Evolutionary conservation across 2,888 invertebrate genomes (phyloP).

Genomic region (Strigamia crassipes): DNA sequence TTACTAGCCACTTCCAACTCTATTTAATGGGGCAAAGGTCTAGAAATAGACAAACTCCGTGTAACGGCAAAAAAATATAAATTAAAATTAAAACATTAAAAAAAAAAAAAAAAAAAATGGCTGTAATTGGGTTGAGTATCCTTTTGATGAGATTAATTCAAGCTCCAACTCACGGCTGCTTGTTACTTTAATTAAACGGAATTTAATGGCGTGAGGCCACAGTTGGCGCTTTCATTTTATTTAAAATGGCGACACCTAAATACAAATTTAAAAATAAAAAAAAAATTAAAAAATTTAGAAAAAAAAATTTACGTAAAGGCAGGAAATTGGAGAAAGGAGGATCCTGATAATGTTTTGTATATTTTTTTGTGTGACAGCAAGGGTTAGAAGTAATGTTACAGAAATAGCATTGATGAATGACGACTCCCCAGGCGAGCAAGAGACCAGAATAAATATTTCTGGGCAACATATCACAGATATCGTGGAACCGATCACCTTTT

Average conservation of each 20-base stretch:
- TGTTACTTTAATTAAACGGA: conserved; percentile 3
- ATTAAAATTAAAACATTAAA: neutral
- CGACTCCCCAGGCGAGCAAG: conserved; percentile 17
- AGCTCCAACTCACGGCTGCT: neutral
- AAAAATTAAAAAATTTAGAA: neutral
- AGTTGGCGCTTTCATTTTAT: neutral
- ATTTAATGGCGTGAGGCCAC: neutral
- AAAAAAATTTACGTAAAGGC: neutral
- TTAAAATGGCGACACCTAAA: neutral
- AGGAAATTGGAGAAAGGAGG: neutral
- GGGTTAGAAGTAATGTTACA: conserved; percentile 17
- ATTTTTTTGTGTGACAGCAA: conserved; percentile 8
- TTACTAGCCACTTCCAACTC: conserved; percentile 3
- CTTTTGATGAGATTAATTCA: conserved; percentile 18
- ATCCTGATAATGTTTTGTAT: neutral
- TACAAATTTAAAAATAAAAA: neutral
- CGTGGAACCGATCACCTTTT: neutral
- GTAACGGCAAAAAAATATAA: neutral
- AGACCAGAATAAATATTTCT: conserved; percentile 26
- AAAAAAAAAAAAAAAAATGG: neutral
- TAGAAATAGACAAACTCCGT: neutral
- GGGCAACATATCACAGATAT: conserved; percentile 6
- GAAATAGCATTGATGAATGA: conserved; percentile 30
- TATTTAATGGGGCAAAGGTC: neutral
- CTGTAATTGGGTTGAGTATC: conserved; percentile 17